phyloP scores from a whole-genome alignment of 2,888 invertebrate species.

The Lathronympha strigana region DNA sequence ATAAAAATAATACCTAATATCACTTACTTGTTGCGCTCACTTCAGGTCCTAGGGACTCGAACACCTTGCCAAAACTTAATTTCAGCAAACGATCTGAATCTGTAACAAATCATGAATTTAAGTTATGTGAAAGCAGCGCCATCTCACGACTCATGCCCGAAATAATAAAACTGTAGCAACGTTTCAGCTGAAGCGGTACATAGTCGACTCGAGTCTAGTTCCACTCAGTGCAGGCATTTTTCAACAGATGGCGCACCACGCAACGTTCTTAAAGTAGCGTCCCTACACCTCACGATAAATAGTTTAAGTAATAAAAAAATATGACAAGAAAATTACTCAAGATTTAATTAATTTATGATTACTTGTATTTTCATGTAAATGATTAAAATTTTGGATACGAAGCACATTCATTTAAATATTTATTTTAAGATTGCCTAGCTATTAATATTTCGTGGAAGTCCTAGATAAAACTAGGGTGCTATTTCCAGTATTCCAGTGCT shows the following conservation, averaged over 20 bases:
- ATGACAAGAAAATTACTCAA: neutral
- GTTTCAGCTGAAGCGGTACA: neutral
- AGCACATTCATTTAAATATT: neutral
- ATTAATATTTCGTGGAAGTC: conserved; percentile 32
- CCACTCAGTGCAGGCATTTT: neutral
- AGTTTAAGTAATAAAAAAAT: neutral
- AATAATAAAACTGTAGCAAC: neutral
- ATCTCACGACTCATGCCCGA: conserved; percentile 51
- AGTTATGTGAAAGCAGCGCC: conserved; percentile 48
- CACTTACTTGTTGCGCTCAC: conserved; percentile 91
- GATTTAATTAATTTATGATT: neutral
- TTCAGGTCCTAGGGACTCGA: conserved; percentile 87
- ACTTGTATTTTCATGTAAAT: neutral
- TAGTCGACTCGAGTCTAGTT: neutral
- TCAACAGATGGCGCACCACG: conserved; percentile 50
- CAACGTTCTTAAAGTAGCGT: neutral
- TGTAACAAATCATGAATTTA: conserved; percentile 57
- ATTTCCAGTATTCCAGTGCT: conserved; percentile 42
- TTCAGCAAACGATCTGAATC: conserved; percentile 79
- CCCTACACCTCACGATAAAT: neutral
- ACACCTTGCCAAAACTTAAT: conserved; percentile 81
- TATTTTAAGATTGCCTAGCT: conserved; percentile 22
- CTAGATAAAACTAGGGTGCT: conserved; percentile 36
- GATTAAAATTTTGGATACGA: neutral
- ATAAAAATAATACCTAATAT: conserved; percentile 6